Evolutionary conservation across 2,113 vertebrate species (phyloP).

Genomic region (Hippotragus niger): DNA sequence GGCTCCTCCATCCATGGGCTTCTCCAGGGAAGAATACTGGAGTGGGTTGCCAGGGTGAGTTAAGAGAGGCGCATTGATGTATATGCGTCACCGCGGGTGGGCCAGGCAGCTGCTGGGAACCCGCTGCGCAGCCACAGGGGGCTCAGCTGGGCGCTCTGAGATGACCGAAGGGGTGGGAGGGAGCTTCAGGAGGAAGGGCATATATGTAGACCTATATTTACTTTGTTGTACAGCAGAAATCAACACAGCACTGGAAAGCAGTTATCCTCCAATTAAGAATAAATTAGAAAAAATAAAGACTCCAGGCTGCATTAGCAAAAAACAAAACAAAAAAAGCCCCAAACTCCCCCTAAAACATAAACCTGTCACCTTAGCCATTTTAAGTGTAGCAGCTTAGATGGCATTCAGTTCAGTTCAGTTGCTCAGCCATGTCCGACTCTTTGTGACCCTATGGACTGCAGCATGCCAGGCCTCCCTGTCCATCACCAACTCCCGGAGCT

Average conservation of each 20-base stretch:
- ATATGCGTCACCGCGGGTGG: fast-evolving
- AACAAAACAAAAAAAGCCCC: neutral
- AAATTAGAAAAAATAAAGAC: neutral
- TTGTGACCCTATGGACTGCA: neutral
- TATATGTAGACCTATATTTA: neutral
- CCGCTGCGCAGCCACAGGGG: neutral
- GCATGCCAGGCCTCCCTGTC: neutral
- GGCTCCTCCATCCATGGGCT: too few species aligned
- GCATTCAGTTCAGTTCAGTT: neutral
- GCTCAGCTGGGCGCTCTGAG: fast-evolving
- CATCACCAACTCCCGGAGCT: neutral
- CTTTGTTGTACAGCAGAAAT: neutral
- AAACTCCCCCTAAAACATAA: neutral
- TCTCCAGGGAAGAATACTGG: too few species aligned
- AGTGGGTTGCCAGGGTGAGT: neutral
- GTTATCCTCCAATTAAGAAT: neutral
- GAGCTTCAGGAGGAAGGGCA: neutral
- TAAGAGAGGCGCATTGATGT: neutral
- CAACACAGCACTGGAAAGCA: neutral
- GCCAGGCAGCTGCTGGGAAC: neutral
- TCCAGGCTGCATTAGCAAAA: neutral
- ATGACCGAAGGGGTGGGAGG: neutral
- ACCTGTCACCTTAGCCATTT: neutral
- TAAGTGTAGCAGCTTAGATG: neutral
- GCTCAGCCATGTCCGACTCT: fast-evolving